phyloP scores from a whole-genome alignment of 2,888 invertebrate species.

The Tetragonula carbonaria region DNA sequence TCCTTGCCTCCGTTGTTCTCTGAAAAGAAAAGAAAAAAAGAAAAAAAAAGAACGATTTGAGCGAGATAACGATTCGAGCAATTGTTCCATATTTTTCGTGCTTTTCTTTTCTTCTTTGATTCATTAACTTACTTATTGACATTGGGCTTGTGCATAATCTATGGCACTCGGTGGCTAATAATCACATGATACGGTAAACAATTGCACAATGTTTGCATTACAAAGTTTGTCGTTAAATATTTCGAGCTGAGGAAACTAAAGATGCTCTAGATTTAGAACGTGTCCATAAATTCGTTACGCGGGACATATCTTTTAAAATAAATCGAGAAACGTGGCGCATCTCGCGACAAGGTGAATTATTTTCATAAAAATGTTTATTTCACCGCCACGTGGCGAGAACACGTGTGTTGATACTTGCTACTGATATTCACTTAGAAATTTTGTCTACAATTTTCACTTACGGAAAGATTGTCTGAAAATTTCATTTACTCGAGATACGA shows the following conservation, averaged over 20 bases:
- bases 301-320: too few species aligned
- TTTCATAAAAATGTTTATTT: conserved; percentile 5
- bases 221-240: too few species aligned
- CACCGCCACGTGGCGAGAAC: neutral
- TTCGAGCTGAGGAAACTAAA: too few species aligned
- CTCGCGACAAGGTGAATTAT: neutral
- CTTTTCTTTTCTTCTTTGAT: too few species aligned
- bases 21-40: conserved; percentile 46
- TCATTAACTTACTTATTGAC: too few species aligned
- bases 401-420: neutral
- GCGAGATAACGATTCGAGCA: too few species aligned
- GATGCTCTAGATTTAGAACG: neutral
- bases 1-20: conserved; percentile 70
- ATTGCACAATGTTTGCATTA: too few species aligned
- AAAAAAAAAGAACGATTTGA: too few species aligned
- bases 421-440: neutral
- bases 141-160: too few species aligned
- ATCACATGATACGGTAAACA: too few species aligned
- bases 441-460: neutral
- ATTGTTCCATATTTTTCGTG: too few species aligned
- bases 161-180: too few species aligned
- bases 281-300: neutral
- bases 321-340: neutral
- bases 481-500: neutral
- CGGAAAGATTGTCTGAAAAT: neutral